phyloP scores from a whole-genome alignment of 1,140 invertebrate genomes.

The Araneus ventricosus region DNA sequence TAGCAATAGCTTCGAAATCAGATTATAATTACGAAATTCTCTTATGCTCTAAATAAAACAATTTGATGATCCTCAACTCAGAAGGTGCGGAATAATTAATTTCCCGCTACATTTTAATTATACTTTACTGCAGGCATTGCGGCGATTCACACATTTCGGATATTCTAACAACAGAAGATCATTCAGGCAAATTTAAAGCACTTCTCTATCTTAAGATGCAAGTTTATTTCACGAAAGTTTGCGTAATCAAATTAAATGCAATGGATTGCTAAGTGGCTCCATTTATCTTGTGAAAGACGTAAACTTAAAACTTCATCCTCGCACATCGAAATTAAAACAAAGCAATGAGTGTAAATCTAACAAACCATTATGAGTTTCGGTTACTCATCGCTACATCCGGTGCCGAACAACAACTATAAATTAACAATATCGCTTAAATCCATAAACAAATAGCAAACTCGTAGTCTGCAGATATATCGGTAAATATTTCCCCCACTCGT shows the following conservation, averaged over 20 bases:
- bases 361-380: slow-evolving; percentile 47
- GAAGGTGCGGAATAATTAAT: no score
- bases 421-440: slow-evolving; percentile 67
- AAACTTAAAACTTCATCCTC: slow-evolving; percentile 29
- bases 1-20: no score
- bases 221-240: not conserved
- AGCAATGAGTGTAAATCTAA: slow-evolving; percentile 46
- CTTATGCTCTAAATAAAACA: no score
- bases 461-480: slow-evolving; percentile 44
- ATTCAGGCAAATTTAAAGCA: not conserved
- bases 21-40: no score
- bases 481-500: slow-evolving; percentile 48
- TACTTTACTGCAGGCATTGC: not conserved
- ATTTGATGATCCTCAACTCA: no score
- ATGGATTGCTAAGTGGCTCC: not conserved
- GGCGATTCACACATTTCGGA: not conserved
- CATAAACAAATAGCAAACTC: slow-evolving; percentile 69
- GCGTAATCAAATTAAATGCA: not conserved
- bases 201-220: not conserved
- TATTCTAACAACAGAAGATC: not conserved
- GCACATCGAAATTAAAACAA: slow-evolving; percentile 12
- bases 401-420: slow-evolving; percentile 38
- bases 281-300: not conserved
- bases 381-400: not conserved
- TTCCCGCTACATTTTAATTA: not conserved